Base-by-base conservation (phyloP, 2,888 invertebrate species). In the Pinctada fucata region DNA sequence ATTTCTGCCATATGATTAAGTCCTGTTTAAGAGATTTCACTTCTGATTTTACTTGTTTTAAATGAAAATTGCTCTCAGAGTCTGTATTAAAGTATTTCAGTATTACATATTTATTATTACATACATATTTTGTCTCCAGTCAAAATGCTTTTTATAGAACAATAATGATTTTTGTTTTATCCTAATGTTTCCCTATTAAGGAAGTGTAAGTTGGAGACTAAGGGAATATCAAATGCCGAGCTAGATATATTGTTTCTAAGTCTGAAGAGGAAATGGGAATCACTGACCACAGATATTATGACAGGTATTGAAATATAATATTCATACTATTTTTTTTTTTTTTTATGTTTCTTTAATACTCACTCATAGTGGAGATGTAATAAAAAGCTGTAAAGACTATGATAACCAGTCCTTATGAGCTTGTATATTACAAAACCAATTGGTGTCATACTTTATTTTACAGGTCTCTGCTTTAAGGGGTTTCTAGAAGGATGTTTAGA, bases 161-260 rank as follows among this genome's bases (percentile, higher is more conserved):
- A 31, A 31, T 31, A 31, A 31, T 31, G 31, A 31, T 31, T 31
- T 31, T 31, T 31, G 31, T 31, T 31, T 31, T 31, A 31, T 31
- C 31, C 31, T 31, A 31, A 31, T 31, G 31, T 31, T 31, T 31
- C 31, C 31, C 31, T 31, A 31, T 31, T 31, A 31, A 90, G 90
- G 78, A 88, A 88, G 75, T 89, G 90, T 83, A 84, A 86, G 2
- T 78, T 90, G 65, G 87, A 86, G 78, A 83, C 84, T 47, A 85
- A 83, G 70, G 90, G 91, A 3, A 82, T 91, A 31, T 88, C 88
- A 0, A 91, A 89, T 81, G 91, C 91, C 2, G 85, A 88, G 2
- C 84, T 91, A 3, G 92, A 92, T 81, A 90, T 92, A 70, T 81
- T 92, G 75, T 92, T 86, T 82, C 91, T 92, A 58, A 91, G 91